Conservation (phyloP, 2,113 vertebrate genomes). For the Macheiramphus alcinus region DNA sequence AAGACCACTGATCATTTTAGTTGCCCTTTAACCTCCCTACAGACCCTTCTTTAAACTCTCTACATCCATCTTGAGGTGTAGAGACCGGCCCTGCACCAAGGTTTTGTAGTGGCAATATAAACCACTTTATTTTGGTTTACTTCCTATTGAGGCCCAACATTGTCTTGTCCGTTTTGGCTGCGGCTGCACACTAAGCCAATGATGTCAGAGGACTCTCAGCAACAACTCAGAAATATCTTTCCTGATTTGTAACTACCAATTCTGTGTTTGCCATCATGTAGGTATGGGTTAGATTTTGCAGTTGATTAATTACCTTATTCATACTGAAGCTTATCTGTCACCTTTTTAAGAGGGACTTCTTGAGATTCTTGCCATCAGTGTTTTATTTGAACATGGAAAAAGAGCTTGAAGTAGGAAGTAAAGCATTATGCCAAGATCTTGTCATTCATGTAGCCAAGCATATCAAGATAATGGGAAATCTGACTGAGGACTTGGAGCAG, state of each 20-base stretch:
- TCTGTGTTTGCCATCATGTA: not conserved
- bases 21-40: not conserved
- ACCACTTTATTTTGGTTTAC: not conserved
- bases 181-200: not conserved
- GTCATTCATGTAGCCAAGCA: not conserved
- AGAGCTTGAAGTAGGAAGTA: not conserved
- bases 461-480: not conserved
- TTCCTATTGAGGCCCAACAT: not conserved
- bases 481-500: fast-evolving
- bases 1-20: not conserved
- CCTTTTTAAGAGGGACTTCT: not conserved
- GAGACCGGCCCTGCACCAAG: not conserved
- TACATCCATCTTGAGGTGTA: not conserved
- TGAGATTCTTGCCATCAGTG: not conserved
- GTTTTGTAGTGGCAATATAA: not conserved
- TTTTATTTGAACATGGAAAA: not conserved
- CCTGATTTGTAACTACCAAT: not conserved
- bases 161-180: not conserved
- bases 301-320: not conserved
- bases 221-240: not conserved
- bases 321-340: not conserved
- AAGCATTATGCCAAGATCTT: not conserved
- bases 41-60: not conserved
- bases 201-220: not conserved
- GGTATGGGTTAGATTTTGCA: not conserved